Evolutionary conservation across 2,888 invertebrate species (phyloP).

Genomic region (Saturnia japonica): DNA sequence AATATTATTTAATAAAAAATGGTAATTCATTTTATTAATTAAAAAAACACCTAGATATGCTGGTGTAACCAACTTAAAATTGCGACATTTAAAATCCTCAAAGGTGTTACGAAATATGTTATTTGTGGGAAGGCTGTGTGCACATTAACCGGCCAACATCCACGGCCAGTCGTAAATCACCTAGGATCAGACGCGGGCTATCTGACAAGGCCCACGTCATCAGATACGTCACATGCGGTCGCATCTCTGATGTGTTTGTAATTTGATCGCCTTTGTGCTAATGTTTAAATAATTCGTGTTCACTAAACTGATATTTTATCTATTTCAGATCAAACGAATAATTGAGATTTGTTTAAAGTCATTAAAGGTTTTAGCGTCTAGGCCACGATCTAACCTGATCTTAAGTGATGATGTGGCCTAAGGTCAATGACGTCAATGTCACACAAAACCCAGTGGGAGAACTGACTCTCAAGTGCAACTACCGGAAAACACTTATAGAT

Average conservation of each 20-base stretch:
- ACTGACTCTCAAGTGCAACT: too few relatives aligned
- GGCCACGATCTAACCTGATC: too few relatives aligned
- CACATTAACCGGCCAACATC: slow-evolving; percentile 49
- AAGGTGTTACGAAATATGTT: slow-evolving; percentile 18
- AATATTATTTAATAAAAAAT: neutral
- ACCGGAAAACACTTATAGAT: too few relatives aligned
- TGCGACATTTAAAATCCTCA: neutral
- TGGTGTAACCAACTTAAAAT: neutral
- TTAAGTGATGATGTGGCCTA: too few relatives aligned
- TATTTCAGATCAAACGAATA: neutral
- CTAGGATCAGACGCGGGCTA: slow-evolving; percentile 60
- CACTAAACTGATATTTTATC: neutral
- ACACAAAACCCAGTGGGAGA: too few relatives aligned
- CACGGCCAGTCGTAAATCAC: slow-evolving; percentile 61
- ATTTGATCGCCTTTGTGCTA: slow-evolving; percentile 11
- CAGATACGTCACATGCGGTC: slow-evolving; percentile 35
- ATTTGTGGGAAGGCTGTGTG: slow-evolving; percentile 42
- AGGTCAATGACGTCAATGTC: too few relatives aligned
- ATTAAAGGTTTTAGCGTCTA: too few relatives aligned
- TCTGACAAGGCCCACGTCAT: slow-evolving; percentile 51
- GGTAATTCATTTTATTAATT: neutral
- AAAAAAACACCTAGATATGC: neutral
- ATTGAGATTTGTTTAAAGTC: too few relatives aligned
- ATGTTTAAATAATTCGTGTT: neutral
- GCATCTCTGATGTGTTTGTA: slow-evolving; percentile 12